Evolutionary conservation across 2,113 vertebrate genomes (phyloP), one percentile per base, ranked within the genome.

Genomic region (Ictalurus punctatus): DNA sequence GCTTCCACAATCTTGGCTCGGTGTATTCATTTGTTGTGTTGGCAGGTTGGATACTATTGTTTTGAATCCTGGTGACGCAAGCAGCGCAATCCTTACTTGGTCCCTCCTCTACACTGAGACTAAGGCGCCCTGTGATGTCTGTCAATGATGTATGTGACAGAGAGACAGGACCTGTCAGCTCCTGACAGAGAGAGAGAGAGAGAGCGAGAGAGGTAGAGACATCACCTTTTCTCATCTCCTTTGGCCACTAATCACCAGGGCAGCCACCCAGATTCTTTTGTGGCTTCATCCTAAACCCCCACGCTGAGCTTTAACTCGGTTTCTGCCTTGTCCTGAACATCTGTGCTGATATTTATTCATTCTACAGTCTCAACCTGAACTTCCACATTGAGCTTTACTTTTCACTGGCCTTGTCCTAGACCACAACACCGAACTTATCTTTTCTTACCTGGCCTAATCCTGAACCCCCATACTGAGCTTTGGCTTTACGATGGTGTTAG

Each of bases 211-310:
- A 34, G 34, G 34, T 34, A 34, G 34, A 34, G 86, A 90, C 73
- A 89, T 91, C 87, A 88, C 84, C 83, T 87, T 82, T 48, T 25
- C 76, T 89, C 61, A 81, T 69, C 83, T 90, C 65, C 52, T 61
- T 81, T 73, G 25, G 85, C 86, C 73, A 83, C 59, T 76, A 21
- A 83, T 78, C 81, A 86, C 48, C 84, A 71, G 74, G 59, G 89
- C 86, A 91, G 74, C 87, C 80, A 87, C 65, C 61, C 88, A 81
- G 59, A 67, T 83, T 83, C 34, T 63, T 13, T 34, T 83, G 81
- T 23, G 21, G 9, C 81, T 5, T 58, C 52, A 34, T 30, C 14
- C 54, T 58, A 19, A 81, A 58, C 79, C 79, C 34, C 2, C 5
- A 34, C 0, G 2, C 56, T 40, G 6, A 48, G 4, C 74, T 14